These are phyloP conservation scores for Cebidichthys violaceus DNA, from an alignment of 2,113 vertebrate species.

Conservation along the genomic window DNA sequence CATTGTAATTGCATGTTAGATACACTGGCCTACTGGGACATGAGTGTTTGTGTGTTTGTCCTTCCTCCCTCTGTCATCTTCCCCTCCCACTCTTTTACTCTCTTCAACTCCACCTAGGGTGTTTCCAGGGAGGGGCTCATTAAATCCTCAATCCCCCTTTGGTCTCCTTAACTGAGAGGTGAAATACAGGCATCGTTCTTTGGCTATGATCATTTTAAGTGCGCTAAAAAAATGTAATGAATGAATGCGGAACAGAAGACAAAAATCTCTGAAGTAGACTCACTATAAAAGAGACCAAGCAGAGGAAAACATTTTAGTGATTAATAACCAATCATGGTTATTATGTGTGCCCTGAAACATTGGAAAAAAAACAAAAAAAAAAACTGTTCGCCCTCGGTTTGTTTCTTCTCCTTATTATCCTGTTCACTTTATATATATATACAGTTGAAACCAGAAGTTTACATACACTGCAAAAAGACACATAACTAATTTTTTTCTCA, in stretches of 20 bases:
- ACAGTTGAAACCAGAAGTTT: no score
- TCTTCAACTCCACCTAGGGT: conserved; percentile 53
- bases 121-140: conserved; percentile 59
- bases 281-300: neutral
- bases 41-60: conserved; percentile 65
- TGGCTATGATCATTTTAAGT: conserved; percentile 11
- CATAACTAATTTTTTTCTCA: no score
- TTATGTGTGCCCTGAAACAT: neutral
- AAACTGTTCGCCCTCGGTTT: neutral
- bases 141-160: conserved; percentile 34
- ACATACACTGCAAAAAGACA: no score
- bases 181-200: conserved; percentile 18
- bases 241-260: conserved; percentile 4
- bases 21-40: conserved; percentile 60
- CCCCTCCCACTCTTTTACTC: conserved; percentile 55
- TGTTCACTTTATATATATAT: neutral
- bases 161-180: conserved; percentile 12
- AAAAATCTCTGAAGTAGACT: neutral
- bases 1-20: conserved; percentile 73
- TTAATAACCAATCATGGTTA: neutral
- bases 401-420: conserved; percentile 11
- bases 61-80: conserved; percentile 68
- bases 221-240: neutral
- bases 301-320: neutral
- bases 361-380: neutral